Base-by-base conservation (phyloP, 2,888 invertebrate species). In the Diadegma fenestrale region DNA sequence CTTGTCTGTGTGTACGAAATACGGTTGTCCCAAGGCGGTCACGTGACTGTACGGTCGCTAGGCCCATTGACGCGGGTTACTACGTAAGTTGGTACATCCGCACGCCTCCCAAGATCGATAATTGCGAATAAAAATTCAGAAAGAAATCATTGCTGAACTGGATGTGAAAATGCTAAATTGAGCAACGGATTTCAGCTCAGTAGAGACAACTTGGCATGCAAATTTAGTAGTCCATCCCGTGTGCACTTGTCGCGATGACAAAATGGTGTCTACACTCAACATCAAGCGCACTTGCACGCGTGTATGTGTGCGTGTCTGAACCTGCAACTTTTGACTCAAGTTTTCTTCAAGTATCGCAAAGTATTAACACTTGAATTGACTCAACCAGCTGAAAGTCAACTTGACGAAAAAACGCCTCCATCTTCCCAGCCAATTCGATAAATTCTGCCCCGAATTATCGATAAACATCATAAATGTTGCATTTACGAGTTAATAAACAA, bases 211-310 rank as follows among this genome's bases (percentile, higher is more conserved):
- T 72, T 58, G 30, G 37, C 43, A 37, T 33, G 14, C 12, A 58
- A 77, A 80, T 73, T 30, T 61, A 17, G 48, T n/a, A 72, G 61
- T 30, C 80, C 85, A 80, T 85, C 68, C 77, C 68, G 68, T 80
- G 68, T 80, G 85, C 63, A 14, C 30, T 51, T 63, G 61, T 6
- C 66, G 8, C 30, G 72, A 82, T 82, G 30, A 85, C 85, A 85
- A 85, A 85, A 85, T 85, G 85, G 85, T 82, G 85, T 73, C 85
- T 63, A 64, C 69, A 30, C 12, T 12, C 58, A 66, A 66, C 41
- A 54, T 37, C 4, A 61, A 19, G 30, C 69, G 19, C 41, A 14
- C 51, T 37, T n/a, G 43, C 61, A 30, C 54, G n/a, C 17, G 51
- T 72, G 22, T 41, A 19, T 51, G 69, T 41, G 22, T 37, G 26